A percentile compares a stretch with the other conserved stretches of the same genome.
Conservation (phyloP, 2,888 invertebrate species). For the Torymus auratus region DNA sequence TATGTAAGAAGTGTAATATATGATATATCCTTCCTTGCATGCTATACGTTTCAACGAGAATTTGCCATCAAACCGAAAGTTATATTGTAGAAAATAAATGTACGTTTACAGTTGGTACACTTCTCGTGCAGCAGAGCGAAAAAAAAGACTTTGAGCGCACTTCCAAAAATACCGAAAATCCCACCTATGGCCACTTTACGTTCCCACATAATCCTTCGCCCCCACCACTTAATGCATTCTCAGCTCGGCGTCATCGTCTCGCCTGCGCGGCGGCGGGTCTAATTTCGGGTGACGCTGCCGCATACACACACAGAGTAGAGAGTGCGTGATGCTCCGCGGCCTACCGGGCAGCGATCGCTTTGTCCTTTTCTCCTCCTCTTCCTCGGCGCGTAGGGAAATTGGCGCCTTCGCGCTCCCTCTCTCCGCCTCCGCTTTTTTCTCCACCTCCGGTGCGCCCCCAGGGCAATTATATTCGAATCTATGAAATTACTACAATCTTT, state of each 20-base stretch:
- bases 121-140: too few species aligned
- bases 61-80: too few species aligned
- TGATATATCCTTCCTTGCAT: too few species aligned
- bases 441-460: slow-evolving; percentile 32
- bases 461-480: slow-evolving; percentile 70
- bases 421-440: slow-evolving; percentile 46
- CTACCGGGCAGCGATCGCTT: slow-evolving; percentile 9
- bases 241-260: slow-evolving; percentile 18
- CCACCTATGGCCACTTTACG: slow-evolving; percentile 1
- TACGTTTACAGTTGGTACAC: too few species aligned
- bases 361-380: slow-evolving; percentile 23
- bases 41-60: too few species aligned
- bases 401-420: slow-evolving; percentile 60
- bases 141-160: too few species aligned
- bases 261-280: slow-evolving; percentile 38
- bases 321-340: too few species aligned
- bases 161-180: neutral
- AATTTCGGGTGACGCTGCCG: slow-evolving; percentile 51
- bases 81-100: too few species aligned
- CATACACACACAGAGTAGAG: too few species aligned
- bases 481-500: slow-evolving; percentile 70
- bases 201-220: slow-evolving; percentile 42
- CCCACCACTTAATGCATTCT: slow-evolving; percentile 47
- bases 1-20: too few species aligned
- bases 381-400: slow-evolving; percentile 49